These are phyloP conservation scores for Nasonovia ribisnigri DNA, from an alignment of 2,888 invertebrate species.

Conservation along the genomic window DNA sequence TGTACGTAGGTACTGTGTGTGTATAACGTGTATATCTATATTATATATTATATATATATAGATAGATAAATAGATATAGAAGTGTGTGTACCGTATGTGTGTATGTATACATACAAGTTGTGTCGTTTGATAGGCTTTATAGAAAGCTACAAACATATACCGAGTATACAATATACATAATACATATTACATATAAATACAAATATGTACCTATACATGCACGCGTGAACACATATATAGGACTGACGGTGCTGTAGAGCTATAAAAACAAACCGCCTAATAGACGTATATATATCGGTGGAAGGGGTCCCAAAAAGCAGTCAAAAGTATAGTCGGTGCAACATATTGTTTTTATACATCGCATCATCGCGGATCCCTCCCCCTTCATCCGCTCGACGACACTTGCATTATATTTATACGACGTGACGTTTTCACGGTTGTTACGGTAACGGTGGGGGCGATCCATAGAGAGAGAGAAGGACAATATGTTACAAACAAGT, in stretches of 20 bases:
- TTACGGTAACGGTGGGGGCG: slow-evolving; percentile 46
- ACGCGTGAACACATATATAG: background rate
- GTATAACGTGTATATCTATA: too few relatives aligned
- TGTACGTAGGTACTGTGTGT: background rate
- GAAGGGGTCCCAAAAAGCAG: slow-evolving; percentile 59
- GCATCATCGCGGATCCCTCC: slow-evolving; percentile 45
- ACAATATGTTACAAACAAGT: slow-evolving; percentile 65
- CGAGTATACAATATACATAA: background rate
- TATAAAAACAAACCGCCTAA: slow-evolving; percentile 65
- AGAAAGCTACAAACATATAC: slow-evolving; percentile 8
- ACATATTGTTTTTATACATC: slow-evolving; percentile 65
- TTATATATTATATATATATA: too few relatives aligned
- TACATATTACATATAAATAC: background rate
- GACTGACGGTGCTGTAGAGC: slow-evolving; percentile 30
- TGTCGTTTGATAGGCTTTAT: background rate
- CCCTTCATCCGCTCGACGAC: background rate
- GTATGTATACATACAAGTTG: background rate
- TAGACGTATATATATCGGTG: slow-evolving; percentile 48
- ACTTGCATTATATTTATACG: slow-evolving; percentile 59
- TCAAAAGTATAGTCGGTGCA: slow-evolving; percentile 61
- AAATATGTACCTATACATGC: background rate
- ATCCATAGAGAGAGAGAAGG: background rate
- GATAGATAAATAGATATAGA: background rate
- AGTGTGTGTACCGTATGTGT: background rate
- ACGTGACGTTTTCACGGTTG: slow-evolving; percentile 65